A percentile compares a stretch with the other conserved stretches of the same genome.
phyloP scores from a whole-genome alignment of 2,888 invertebrate genomes.

The Ryuthela nishihirai region DNA sequence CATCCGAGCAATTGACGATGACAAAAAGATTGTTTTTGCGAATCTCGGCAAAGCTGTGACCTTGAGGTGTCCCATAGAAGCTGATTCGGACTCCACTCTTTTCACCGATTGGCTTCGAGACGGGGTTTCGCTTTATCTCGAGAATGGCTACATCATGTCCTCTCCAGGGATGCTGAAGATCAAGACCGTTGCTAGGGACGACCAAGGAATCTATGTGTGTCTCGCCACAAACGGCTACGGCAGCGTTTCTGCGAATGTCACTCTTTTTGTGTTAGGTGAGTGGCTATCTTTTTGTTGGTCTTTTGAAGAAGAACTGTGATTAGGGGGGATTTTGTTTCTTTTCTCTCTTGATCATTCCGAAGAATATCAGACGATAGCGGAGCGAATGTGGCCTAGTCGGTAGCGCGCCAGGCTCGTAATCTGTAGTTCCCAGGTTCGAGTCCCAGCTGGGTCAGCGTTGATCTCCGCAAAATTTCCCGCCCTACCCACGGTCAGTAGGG shows the following conservation, averaged over 20 bases:
- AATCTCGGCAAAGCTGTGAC: constrained; percentile 2
- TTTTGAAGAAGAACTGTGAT: too few species aligned
- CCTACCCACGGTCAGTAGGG: too few species aligned
- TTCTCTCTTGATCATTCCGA: too few species aligned
- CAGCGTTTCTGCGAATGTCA: constrained; percentile 3
- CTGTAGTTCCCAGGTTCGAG: too few species aligned
- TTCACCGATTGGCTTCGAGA: constrained; percentile 15
- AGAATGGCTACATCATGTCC: constrained; percentile 6
- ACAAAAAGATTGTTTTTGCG: constrained; percentile 8
- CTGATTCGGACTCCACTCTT: background rate
- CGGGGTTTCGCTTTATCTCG: constrained; percentile 1
- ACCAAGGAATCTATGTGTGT: constrained; percentile 16
- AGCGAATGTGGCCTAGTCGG: too few species aligned
- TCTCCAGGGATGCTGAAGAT: constrained; percentile 17
- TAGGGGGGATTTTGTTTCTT: too few species aligned
- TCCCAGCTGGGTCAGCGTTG: too few species aligned
- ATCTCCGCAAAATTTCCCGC: too few species aligned
- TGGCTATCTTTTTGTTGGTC: background rate
- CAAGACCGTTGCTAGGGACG: background rate
- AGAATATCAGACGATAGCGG: too few species aligned
- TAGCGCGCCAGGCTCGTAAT: too few species aligned
- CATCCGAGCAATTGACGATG: background rate
- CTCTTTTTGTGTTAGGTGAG: constrained; percentile 19
- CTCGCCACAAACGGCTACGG: constrained; percentile 23
- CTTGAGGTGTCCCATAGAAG: constrained; percentile 18